Base-by-base conservation (phyloP, 1,140 invertebrate genomes). In the Drosophila virilis region DNA sequence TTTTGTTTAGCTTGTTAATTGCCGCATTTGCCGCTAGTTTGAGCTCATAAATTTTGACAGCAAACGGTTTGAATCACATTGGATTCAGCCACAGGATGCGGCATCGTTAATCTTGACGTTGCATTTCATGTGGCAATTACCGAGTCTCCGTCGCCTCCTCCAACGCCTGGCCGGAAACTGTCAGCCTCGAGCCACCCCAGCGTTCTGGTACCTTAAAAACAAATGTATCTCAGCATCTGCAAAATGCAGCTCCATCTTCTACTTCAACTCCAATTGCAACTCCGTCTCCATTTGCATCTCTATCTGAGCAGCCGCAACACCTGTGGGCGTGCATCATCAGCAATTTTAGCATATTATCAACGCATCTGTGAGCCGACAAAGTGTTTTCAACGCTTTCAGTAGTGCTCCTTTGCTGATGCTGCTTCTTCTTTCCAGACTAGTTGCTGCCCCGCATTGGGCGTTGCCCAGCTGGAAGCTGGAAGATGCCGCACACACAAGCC, bases 301-400 rank as follows among this genome's bases (percentile, higher is more conserved):
- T 38, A 61, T 67, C 52, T 46, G 32, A 35, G 50, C 9, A 40
- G 17, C 45, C 33, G 48, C 81, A 76, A 79, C 83, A 86, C 72
- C 85, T 90, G 85, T 90, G 85, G 80, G 85, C 80, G 85, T 90
- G 80, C 84, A 83, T 80, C 79, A 89, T 88, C 86, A 81, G 73
- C 80, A 88, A 88, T 88, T 88, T 88, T 84, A 80, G 78, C 85
- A 89, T 90, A 89, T 89, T 89, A 89, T 89, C 84, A 89, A 89
- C 84, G 84, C 84, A 89, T 89, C 84, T 89, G 84, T 80, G 71
- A 90, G 85, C 85, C 85, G 85, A 89, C 84, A 89, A 89, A 88
- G 85, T 89, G 77, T 89, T 88, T 88, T 88, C 84, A 89, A 90
- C 84, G 85, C 85, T 89, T 89, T 84, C 85, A 67, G 84, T 90